These are phyloP conservation scores for Styela clava DNA, from an alignment of 23 tunicate species.

Conservation along the genomic window DNA sequence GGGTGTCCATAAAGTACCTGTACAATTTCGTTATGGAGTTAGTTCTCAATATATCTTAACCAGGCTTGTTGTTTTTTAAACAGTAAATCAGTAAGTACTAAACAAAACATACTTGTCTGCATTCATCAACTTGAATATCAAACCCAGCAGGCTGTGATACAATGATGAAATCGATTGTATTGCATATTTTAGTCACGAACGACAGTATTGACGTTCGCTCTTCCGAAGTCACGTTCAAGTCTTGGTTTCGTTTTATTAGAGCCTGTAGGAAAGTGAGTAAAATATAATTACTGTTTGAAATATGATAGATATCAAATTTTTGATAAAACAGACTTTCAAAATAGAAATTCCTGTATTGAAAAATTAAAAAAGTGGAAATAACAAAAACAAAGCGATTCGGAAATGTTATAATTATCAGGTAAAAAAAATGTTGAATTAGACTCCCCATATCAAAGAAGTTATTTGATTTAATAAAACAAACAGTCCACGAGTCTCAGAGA, in stretches of 20 bases:
- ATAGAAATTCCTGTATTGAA: too few species aligned
- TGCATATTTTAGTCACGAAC: slow-evolving; percentile 64
- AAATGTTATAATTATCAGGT: not conserved
- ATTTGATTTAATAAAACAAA: too few species aligned
- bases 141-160: slow-evolving; percentile 61
- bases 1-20: too few species aligned
- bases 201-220: slow-evolving; percentile 61
- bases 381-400: not conserved
- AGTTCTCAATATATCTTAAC: too few species aligned
- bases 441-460: too few species aligned
- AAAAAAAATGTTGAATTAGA: not conserved
- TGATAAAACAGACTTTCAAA: too few species aligned
- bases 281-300: not conserved
- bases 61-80: too few species aligned
- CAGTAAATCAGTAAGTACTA: too few species aligned
- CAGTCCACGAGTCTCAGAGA: too few species aligned
- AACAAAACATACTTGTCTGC: slow-evolving; percentile 45
- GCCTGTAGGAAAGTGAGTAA: slow-evolving; percentile 39
- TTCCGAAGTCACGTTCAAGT: slow-evolving; percentile 59
- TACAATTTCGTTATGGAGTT: too few species aligned
- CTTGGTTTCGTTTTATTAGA: slow-evolving; percentile 75
- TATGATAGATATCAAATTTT: too few species aligned
- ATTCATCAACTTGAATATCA: slow-evolving; percentile 72
- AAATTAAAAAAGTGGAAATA: not conserved
- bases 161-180: slow-evolving; percentile 62